Percentiles rank a stretch among this genome's conserved stretches.
Evolutionary conservation across 2,888 invertebrate species (phyloP).

Genomic region (Drosophila lacicola): DNA sequence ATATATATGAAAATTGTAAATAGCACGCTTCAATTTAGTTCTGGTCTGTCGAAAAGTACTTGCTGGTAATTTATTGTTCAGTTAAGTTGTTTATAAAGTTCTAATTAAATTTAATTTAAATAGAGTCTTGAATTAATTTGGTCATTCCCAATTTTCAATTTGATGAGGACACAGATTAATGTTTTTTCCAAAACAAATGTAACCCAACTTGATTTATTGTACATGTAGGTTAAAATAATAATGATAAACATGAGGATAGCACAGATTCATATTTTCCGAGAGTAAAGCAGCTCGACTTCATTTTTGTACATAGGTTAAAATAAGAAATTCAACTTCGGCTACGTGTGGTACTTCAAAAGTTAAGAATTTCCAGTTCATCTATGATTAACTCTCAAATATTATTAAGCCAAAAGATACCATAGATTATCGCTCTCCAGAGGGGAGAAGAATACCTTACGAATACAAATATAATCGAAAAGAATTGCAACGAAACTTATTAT

Average conservation of each 20-base stretch:
- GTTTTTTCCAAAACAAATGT: too few species aligned
- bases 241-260: not conserved
- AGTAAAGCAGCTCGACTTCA: too few species aligned
- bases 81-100: too few species aligned
- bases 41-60: not conserved
- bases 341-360: not conserved
- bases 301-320: not conserved
- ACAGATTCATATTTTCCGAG: not conserved
- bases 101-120: too few species aligned
- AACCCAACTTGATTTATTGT: not conserved
- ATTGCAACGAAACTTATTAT: constrained; percentile 60
- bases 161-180: too few species aligned
- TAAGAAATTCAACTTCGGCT: not conserved
- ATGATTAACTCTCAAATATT: not conserved
- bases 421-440: not conserved
- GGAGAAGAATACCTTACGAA: constrained; percentile 1
- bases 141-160: too few species aligned
- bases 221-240: not conserved
- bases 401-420: constrained; percentile 12
- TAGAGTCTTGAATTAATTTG: too few species aligned
- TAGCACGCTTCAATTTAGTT: not conserved
- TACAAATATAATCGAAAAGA: constrained; percentile 43
- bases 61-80: not conserved
- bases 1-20: not conserved
- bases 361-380: not conserved